Evolutionary conservation across 1,140 invertebrate species (phyloP).

Genomic region (Drosophila albomicans): DNA sequence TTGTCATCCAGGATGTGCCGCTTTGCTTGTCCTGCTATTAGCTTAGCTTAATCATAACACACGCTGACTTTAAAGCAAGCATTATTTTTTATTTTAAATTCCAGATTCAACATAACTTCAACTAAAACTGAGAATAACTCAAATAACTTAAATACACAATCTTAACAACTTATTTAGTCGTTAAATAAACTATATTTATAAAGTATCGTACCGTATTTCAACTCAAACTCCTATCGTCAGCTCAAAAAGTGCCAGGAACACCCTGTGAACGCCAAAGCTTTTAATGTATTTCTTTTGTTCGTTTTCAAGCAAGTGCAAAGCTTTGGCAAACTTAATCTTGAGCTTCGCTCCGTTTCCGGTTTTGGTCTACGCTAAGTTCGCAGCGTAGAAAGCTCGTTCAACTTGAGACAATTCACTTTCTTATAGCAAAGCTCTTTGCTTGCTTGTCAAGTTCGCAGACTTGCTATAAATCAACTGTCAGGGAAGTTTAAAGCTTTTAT

Average conservation of each 20-base stretch:
- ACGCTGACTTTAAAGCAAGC: conserved; percentile 15
- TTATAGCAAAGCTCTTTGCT: conserved; percentile 21
- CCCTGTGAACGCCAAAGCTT: conserved; percentile 41
- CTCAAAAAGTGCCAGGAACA: conserved; percentile 4
- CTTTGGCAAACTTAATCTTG: conserved; percentile 50
- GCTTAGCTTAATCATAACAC: conserved; percentile 30
- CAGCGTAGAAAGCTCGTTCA: conserved; percentile 34
- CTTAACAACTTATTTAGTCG: too few species aligned
- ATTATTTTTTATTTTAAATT: background rate
- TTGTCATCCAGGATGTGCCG: conserved; percentile 52
- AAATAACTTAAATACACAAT: too few species aligned
- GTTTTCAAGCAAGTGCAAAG: conserved; percentile 41
- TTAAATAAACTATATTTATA: too few species aligned
- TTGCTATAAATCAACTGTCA: background rate
- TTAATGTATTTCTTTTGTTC: conserved; percentile 6
- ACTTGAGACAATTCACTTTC: conserved; percentile 7
- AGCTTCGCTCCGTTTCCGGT: conserved; percentile 60
- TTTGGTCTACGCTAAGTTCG: conserved; percentile 42
- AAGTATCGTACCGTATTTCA: background rate
- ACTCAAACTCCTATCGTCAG: background rate
- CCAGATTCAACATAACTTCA: background rate
- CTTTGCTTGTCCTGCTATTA: conserved; percentile 52
- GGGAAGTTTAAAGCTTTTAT: conserved; percentile 10
- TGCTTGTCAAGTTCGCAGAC: conserved; percentile 3
- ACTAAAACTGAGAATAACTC: background rate